A percentile compares a stretch with the other conserved stretches of the same genome.
Conservation (phyloP, 1,140 invertebrate species). For the Euglossa dilemma region DNA sequence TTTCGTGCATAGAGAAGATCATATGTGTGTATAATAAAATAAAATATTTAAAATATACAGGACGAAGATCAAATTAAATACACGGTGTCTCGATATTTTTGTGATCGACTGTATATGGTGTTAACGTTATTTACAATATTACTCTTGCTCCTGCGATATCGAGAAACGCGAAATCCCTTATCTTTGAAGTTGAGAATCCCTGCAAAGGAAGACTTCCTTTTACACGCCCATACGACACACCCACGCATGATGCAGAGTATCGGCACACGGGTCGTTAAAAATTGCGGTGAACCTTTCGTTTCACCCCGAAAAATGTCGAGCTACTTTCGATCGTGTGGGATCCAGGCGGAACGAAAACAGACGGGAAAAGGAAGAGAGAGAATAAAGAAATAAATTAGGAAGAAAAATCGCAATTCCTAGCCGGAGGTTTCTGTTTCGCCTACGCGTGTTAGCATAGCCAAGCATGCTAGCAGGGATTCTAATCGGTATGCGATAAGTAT, state of each 20-base stretch:
- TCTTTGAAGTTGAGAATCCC: constrained; percentile 31
- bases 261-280: constrained; percentile 45
- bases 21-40: too few relatives aligned
- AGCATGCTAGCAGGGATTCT: constrained; percentile 13
- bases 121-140: too few relatives aligned
- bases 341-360: not conserved
- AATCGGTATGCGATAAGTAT: constrained; percentile 37
- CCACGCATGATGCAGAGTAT: constrained; percentile 23
- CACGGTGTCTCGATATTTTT: too few relatives aligned
- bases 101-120: too few relatives aligned
- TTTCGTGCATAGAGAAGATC: too few relatives aligned
- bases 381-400: not conserved
- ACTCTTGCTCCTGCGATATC: too few relatives aligned
- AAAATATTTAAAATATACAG: too few relatives aligned
- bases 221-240: constrained; percentile 51
- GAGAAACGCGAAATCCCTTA: not conserved
- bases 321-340: constrained; percentile 44
- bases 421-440: constrained; percentile 34
- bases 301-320: constrained; percentile 37
- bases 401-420: constrained; percentile 15
- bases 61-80: too few relatives aligned
- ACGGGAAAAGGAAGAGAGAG: not conserved
- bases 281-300: constrained; percentile 34
- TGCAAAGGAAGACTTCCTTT: constrained; percentile 66
- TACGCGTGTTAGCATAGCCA: constrained; percentile 3